phyloP scores from a whole-genome alignment of 2,797 vertebrate genomes.

The Myoxocephalus aenaeus region DNA sequence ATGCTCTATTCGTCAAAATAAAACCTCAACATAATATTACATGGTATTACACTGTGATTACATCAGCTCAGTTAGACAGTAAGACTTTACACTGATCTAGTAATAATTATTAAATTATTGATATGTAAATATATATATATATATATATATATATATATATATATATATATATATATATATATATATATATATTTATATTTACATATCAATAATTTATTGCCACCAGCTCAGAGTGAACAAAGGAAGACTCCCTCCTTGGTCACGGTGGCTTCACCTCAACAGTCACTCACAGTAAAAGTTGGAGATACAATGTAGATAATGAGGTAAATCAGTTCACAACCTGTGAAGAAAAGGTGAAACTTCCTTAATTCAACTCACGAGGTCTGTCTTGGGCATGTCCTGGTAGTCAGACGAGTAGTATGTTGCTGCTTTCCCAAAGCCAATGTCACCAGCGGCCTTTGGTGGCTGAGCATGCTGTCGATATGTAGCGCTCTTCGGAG shows the following conservation, averaged over 20 bases:
- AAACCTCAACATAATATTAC: not conserved
- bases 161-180: too few species aligned
- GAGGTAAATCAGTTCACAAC: not conserved
- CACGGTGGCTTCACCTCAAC: not conserved
- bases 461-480: slow-evolving; percentile 92
- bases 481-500: slow-evolving; percentile 94
- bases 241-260: not conserved
- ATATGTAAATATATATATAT: too few species aligned
- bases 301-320: not conserved
- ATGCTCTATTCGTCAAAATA: not conserved
- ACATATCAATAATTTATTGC: too few species aligned
- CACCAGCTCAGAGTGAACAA: too few species aligned
- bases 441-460: slow-evolving; percentile 79
- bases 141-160: too few species aligned
- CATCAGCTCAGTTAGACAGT: not conserved
- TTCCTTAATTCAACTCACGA: slow-evolving; percentile 82
- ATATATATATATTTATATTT: too few species aligned
- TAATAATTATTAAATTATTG: too few species aligned
- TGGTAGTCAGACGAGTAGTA: slow-evolving; percentile 90
- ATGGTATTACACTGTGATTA: not conserved
- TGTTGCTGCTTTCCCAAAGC: slow-evolving; percentile 76
- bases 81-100: not conserved
- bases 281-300: not conserved
- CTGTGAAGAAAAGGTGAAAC: not conserved
- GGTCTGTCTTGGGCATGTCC: slow-evolving; percentile 89